Conservation (phyloP, 2,888 invertebrate genomes). For the Drosophila basisetae region DNA sequence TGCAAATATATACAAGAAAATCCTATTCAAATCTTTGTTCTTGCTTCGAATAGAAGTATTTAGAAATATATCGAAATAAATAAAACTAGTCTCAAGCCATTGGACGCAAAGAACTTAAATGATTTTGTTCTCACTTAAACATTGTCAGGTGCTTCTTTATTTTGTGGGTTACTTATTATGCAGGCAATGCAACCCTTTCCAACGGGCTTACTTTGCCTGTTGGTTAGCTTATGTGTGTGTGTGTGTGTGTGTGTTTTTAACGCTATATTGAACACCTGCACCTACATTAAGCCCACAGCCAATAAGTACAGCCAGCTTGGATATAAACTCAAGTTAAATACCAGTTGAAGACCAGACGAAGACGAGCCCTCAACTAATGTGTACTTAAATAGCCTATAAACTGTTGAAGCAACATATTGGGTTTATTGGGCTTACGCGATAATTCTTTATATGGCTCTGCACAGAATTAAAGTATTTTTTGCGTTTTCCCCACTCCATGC, state of each 20-base stretch:
- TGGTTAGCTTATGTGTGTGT: not conserved
- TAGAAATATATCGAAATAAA: not conserved
- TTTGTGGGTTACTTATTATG: conserved; percentile 29
- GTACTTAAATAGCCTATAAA: not conserved
- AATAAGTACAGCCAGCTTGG: conserved; percentile 1
- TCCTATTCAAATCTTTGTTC: not conserved
- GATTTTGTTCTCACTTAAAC: conserved; percentile 13
- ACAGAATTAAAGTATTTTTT: not conserved
- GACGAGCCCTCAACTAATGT: not conserved
- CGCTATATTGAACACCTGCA: conserved; percentile 64
- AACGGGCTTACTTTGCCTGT: conserved; percentile 15
- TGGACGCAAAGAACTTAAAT: not conserved
- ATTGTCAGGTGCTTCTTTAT: conserved; percentile 29
- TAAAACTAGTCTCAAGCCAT: conserved; percentile 49
- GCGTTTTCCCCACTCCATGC: not conserved
- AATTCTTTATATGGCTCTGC: not conserved
- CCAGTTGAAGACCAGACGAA: conserved; percentile 12
- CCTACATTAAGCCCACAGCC: conserved; percentile 32
- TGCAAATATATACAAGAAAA: not conserved
- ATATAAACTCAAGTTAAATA: conserved; percentile 10
- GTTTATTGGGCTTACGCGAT: not conserved
- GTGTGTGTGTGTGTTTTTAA: not conserved
- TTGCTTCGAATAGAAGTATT: not conserved
- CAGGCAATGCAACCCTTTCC: conserved; percentile 1
- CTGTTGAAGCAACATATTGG: not conserved